Percentiles rank a stretch among this genome's conserved stretches.
Conservation (phyloP, 2,888 invertebrate species). For the Brenthis ino region DNA sequence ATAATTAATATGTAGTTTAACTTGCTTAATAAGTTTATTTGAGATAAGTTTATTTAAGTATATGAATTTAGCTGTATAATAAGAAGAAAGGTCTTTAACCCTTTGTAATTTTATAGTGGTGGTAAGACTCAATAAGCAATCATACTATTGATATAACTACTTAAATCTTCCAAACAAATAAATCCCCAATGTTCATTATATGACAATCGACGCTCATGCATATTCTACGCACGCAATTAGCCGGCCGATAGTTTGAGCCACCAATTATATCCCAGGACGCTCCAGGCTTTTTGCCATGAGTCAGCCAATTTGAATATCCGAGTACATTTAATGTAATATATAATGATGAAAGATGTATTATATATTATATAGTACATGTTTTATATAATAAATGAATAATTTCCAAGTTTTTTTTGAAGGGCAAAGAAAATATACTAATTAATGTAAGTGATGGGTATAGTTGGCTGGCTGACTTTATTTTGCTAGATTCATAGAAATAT, state of each 20-base stretch:
- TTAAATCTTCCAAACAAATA: slow-evolving; percentile 11
- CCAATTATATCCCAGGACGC: slow-evolving; percentile 70
- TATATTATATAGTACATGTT: too few relatives aligned
- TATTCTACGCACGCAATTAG: slow-evolving; percentile 73
- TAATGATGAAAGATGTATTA: background rate
- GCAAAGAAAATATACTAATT: too few relatives aligned
- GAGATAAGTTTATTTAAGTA: too few relatives aligned
- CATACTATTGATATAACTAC: background rate
- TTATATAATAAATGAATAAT: background rate
- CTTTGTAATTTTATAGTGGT: background rate
- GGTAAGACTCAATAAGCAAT: background rate
- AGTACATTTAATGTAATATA: slow-evolving; percentile 40
- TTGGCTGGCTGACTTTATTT: too few relatives aligned
- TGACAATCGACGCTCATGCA: slow-evolving; percentile 63
- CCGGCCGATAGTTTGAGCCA: slow-evolving; percentile 57
- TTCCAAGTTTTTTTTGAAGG: background rate
- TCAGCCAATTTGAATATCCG: slow-evolving; percentile 54
- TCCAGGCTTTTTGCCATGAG: slow-evolving; percentile 59
- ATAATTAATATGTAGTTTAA: too few relatives aligned
- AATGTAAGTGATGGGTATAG: too few relatives aligned
- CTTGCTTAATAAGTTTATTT: too few relatives aligned
- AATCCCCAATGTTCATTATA: slow-evolving; percentile 41
- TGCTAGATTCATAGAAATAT: too few relatives aligned
- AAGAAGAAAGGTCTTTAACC: too few relatives aligned
- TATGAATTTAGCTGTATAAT: too few relatives aligned